Evolutionary conservation across 2,113 vertebrate species (phyloP).

Genomic region (Rafetus swinhoei): DNA sequence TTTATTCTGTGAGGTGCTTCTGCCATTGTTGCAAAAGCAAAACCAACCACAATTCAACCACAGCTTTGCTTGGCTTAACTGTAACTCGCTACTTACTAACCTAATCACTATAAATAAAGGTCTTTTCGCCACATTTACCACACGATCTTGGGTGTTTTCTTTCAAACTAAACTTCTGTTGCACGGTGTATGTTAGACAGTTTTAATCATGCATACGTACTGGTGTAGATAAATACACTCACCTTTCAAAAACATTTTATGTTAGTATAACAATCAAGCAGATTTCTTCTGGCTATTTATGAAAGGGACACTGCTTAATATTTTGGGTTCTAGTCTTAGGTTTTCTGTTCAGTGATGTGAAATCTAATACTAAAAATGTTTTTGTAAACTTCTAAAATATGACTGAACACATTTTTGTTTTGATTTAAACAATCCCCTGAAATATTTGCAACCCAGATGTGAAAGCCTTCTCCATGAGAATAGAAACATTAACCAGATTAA

Average conservation of each 20-base stretch:
- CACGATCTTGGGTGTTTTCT: background rate
- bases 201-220: background rate
- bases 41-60: background rate
- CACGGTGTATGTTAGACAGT: background rate
- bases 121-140: background rate
- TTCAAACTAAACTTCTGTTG: background rate
- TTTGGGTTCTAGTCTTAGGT: background rate
- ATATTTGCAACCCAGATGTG: background rate
- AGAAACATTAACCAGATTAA: background rate
- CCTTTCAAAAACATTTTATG: background rate
- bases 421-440: constrained; percentile 12
- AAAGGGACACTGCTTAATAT: background rate
- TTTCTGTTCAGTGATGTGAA: background rate
- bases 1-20: background rate
- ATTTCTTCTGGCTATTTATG: background rate
- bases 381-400: background rate
- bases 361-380: background rate
- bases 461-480: background rate
- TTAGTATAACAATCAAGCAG: background rate
- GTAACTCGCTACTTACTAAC: background rate
- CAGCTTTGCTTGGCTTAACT: background rate
- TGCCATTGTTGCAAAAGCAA: background rate
- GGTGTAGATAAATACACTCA: background rate
- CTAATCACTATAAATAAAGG: background rate
- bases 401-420: background rate